These are phyloP conservation scores for Cacoxenus indagator DNA, from an alignment of 2,888 invertebrate genomes.

Conservation along the genomic window DNA sequence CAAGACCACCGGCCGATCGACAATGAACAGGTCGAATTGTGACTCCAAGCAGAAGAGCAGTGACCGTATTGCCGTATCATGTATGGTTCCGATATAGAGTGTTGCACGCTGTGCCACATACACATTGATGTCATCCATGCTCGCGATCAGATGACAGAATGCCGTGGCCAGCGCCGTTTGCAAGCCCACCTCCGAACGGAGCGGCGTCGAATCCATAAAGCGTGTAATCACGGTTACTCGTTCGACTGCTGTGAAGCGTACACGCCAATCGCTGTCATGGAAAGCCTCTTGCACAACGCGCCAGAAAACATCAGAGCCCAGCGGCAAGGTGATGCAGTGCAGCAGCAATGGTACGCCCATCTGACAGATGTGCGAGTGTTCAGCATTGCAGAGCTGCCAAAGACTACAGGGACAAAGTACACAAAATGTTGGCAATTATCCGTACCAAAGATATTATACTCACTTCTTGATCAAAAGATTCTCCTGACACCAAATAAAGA, in stretches of 20 bases:
- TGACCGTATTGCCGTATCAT: conserved; percentile 88
- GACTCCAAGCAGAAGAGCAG: conserved; percentile 95
- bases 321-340: conserved; percentile 94
- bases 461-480: conserved; percentile 94
- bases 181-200: conserved; percentile 84
- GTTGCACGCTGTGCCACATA: conserved; percentile 95
- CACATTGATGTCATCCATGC: conserved; percentile 95
- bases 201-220: conserved; percentile 92
- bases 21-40: conserved; percentile 97
- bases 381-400: conserved; percentile 93
- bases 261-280: conserved; percentile 89
- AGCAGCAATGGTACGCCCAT: conserved; percentile 92
- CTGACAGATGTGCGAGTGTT: conserved; percentile 94
- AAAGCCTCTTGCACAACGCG: conserved; percentile 95
- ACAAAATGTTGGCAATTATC: neutral
- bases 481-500: conserved; percentile 97
- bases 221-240: conserved; percentile 92
- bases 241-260: conserved; percentile 95
- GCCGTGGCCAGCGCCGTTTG: conserved; percentile 96
- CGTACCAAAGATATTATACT: conserved; percentile 46
- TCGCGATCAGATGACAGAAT: conserved; percentile 95
- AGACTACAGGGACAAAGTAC: conserved; percentile 75
- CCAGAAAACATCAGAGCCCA: conserved; percentile 97
- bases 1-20: conserved; percentile 96
- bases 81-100: conserved; percentile 92